Percentiles rank a stretch among this genome's conserved stretches.
Conservation (phyloP, 1,140 invertebrate genomes). For the Oryctes rhinoceros region DNA sequence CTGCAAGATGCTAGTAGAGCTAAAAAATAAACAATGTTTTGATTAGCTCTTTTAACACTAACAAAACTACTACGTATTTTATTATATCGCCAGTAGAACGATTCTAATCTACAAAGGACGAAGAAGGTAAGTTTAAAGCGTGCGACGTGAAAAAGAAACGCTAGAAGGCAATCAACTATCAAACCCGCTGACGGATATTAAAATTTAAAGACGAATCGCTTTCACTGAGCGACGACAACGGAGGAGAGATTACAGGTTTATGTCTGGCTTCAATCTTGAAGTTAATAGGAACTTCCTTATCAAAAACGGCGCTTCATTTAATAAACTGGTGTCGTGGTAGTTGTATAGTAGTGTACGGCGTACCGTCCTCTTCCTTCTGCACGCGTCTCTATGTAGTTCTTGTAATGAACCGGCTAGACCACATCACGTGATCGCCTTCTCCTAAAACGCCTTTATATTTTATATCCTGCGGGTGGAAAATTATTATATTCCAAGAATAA, state of each 20-base stretch:
- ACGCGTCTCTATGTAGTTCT: background rate
- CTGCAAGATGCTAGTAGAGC: too few relatives aligned
- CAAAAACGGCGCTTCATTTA: slow-evolving; percentile 35
- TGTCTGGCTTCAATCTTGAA: slow-evolving; percentile 33
- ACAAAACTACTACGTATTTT: too few relatives aligned
- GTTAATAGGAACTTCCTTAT: slow-evolving; percentile 34
- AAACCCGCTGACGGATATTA: slow-evolving; percentile 20
- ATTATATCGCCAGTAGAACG: background rate
- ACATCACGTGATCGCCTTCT: slow-evolving; percentile 20
- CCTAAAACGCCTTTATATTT: background rate
- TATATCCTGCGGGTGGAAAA: slow-evolving; percentile 24
- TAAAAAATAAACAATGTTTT: too few relatives aligned
- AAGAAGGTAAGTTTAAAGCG: background rate
- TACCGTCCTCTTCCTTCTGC: background rate
- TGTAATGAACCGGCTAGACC: slow-evolving; percentile 19
- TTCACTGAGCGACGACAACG: background rate
- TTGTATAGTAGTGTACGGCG: background rate
- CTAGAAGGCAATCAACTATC: background rate
- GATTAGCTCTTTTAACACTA: too few relatives aligned
- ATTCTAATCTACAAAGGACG: background rate
- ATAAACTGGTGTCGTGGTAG: background rate
- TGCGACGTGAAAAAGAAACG: too few relatives aligned
- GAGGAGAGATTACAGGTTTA: slow-evolving; percentile 31
- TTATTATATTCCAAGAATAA: slow-evolving; percentile 34
- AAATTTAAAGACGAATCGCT: slow-evolving; percentile 19